phyloP scores from a whole-genome alignment of 2,888 invertebrate genomes.

The Ormyrus thymus region DNA sequence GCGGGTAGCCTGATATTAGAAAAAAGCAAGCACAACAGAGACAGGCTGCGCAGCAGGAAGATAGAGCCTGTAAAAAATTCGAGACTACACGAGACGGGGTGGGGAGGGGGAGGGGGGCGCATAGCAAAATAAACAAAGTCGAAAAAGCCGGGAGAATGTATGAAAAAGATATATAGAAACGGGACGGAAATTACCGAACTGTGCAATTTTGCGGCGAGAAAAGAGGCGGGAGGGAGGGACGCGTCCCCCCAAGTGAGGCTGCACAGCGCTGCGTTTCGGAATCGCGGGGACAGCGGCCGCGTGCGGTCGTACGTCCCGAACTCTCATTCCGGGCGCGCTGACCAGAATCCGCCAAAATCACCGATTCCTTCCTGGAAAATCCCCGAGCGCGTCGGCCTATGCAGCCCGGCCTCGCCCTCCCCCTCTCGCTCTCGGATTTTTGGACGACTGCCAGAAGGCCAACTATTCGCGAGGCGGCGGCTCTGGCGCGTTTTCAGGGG shows the following conservation, averaged over 20 bases:
- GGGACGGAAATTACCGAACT: constrained; percentile 37
- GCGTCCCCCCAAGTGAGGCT: neutral
- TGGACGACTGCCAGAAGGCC: constrained; percentile 64
- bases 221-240: neutral
- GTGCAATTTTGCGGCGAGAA: constrained; percentile 31
- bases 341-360: constrained; percentile 50
- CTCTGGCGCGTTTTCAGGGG: constrained; percentile 32
- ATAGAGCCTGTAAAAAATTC: neutral
- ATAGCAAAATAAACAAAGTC: constrained; percentile 28
- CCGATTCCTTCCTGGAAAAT: constrained; percentile 54
- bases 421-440: constrained; percentile 57
- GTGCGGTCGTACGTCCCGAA: constrained; percentile 9
- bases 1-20: too few relatives aligned
- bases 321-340: constrained; percentile 21
- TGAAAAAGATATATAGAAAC: constrained; percentile 1
- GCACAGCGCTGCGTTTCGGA: neutral
- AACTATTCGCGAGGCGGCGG: constrained; percentile 52
- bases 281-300: neutral
- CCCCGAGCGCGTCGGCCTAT: constrained; percentile 29
- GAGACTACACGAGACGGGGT: neutral
- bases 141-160: neutral
- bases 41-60: too few relatives aligned
- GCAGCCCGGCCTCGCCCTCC: neutral
- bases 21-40: too few relatives aligned
- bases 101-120: neutral